Evolutionary conservation across 2,113 vertebrate species (phyloP).

Genomic region (Philantomba maxwellii): DNA sequence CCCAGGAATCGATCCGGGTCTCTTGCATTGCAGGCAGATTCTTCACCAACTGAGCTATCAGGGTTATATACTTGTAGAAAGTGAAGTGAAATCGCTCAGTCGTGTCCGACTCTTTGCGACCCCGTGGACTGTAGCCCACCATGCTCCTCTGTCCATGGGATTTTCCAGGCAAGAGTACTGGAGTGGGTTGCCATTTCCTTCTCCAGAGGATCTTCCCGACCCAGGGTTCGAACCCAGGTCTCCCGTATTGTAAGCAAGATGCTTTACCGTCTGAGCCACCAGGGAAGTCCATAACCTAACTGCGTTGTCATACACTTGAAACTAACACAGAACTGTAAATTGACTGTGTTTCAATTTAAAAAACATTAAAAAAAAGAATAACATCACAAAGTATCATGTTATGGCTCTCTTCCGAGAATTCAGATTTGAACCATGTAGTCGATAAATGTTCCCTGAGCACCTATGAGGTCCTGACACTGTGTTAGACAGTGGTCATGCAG

Average conservation of each 20-base stretch:
- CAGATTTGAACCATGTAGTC: neutral
- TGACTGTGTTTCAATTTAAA: neutral
- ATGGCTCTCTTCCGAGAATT: neutral
- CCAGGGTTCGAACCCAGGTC: no score
- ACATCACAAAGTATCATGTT: neutral
- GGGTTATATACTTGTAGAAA: neutral
- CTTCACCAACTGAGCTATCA: neutral
- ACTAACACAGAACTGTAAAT: neutral
- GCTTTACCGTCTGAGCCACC: no score
- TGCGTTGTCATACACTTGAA: neutral
- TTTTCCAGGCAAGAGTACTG: no score
- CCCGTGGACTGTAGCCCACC: no score
- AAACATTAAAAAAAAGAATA: neutral
- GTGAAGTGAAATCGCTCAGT: no score
- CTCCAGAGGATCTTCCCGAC: no score
- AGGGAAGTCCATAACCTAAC: neutral
- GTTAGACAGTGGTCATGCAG: neutral
- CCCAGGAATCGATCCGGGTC: neutral
- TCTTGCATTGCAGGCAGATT: neutral
- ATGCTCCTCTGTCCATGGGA: no score
- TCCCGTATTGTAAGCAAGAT: no score
- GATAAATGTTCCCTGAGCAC: neutral
- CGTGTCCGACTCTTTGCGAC: no score
- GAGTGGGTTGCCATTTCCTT: no score
- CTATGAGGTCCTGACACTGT: neutral